These are phyloP conservation scores for Dromius quadrimaculatus DNA, from an alignment of 2,888 invertebrate genomes.

Conservation along the genomic window DNA sequence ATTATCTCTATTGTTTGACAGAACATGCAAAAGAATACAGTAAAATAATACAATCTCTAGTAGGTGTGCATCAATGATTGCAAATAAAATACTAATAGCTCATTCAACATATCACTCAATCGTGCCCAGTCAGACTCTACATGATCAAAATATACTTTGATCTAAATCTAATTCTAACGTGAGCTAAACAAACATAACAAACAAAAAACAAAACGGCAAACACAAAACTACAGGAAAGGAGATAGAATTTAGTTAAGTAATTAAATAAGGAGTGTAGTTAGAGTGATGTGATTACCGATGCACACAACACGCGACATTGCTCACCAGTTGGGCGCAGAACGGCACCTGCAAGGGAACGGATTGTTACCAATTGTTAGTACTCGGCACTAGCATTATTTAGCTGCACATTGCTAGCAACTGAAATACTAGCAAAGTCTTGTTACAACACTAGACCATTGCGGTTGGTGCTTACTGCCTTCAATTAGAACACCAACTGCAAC, in stretches of 20 bases:
- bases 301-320: constrained; percentile 95
- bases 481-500: background rate
- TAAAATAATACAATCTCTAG: constrained; percentile 22
- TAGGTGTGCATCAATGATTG: constrained; percentile 46
- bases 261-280: constrained; percentile 64
- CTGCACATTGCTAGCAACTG: constrained; percentile 55
- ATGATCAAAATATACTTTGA: constrained; percentile 25
- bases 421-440: constrained; percentile 48
- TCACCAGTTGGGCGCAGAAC: constrained; percentile 94
- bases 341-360: constrained; percentile 81
- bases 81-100: constrained; percentile 32
- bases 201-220: constrained; percentile 31
- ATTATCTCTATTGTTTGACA: constrained; percentile 29
- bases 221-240: constrained; percentile 48
- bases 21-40: constrained; percentile 43
- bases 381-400: constrained; percentile 65
- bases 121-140: constrained; percentile 44
- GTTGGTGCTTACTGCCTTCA: constrained; percentile 16
- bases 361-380: constrained; percentile 68
- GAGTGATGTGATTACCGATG: constrained; percentile 92
- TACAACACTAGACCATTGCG: constrained; percentile 21
- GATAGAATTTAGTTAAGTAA: constrained; percentile 45
- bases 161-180: constrained; percentile 32
- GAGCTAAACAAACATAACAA: constrained; percentile 46
- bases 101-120: constrained; percentile 44